A percentile compares a stretch with the other conserved stretches of the same genome.
These are phyloP conservation scores for Euthynnus affinis DNA, from an alignment of 2,797 vertebrate species.

Conservation along the genomic window DNA sequence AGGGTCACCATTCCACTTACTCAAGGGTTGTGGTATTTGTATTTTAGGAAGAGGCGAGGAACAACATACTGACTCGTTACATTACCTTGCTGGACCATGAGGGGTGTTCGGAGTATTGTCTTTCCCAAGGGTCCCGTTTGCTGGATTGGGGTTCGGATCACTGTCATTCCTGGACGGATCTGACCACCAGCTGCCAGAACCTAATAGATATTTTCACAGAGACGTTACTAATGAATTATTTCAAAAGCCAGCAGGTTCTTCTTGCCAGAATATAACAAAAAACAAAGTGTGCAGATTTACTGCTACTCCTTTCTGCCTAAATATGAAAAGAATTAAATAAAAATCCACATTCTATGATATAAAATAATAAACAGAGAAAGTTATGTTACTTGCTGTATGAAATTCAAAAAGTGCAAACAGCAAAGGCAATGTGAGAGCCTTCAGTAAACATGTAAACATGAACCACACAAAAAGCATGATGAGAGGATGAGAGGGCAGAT, in stretches of 20 bases:
- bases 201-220: conserved; percentile 70
- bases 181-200: conserved; percentile 89
- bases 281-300: too few species aligned
- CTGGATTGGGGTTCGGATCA: conserved; percentile 93
- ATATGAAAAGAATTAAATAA: background rate
- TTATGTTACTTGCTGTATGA: too few species aligned
- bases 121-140: conserved; percentile 91
- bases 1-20: background rate
- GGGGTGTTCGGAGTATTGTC: conserved; percentile 92
- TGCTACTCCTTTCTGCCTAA: too few species aligned
- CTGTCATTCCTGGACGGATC: conserved; percentile 94
- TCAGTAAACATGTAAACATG: background rate
- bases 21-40: background rate
- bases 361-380: too few species aligned
- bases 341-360: background rate
- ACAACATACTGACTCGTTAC: conserved; percentile 1
- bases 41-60: background rate
- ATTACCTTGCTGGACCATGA: conserved; percentile 96
- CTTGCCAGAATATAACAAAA: background rate
- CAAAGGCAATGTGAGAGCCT: background rate
- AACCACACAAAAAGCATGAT: background rate
- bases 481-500: background rate
- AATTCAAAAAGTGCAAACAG: background rate
- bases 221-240: background rate
- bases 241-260: conserved; percentile 1